Evolutionary conservation across 2,113 vertebrate species (phyloP).

Genomic region (Sinocyclocheilus anshuiensis): DNA sequence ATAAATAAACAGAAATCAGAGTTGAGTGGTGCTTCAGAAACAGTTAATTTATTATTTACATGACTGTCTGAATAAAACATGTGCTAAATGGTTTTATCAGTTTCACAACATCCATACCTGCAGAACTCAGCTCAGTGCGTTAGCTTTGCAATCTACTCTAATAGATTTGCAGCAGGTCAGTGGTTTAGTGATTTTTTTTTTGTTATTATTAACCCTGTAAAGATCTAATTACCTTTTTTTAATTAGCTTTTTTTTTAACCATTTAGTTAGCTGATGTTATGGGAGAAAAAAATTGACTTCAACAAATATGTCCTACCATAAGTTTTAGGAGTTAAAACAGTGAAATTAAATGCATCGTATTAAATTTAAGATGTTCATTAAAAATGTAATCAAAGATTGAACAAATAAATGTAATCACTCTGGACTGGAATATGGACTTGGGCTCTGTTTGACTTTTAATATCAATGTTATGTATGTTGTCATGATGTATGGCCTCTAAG

Average conservation of each 20-base stretch:
- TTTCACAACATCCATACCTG: not conserved
- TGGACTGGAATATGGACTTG: not conserved
- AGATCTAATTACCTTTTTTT: not conserved
- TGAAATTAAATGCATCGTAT: not conserved
- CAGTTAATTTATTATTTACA: slow-evolving; percentile 48
- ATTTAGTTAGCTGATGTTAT: not conserved
- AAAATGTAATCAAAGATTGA: not conserved
- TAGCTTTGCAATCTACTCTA: not conserved
- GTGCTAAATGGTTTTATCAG: slow-evolving; percentile 31
- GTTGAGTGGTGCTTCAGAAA: slow-evolving; percentile 42
- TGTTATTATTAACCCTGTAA: not conserved
- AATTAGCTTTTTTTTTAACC: not conserved
- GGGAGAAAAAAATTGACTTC: not conserved
- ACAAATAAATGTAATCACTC: not conserved
- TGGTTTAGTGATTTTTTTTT: not conserved
- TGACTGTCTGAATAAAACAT: slow-evolving; percentile 45
- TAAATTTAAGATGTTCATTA: not conserved
- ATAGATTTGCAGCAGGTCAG: not conserved
- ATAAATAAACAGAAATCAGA: slow-evolving; percentile 44
- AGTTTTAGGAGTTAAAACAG: not conserved
- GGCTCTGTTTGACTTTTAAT: not conserved
- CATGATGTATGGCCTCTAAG: not conserved
- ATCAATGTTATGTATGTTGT: not conserved
- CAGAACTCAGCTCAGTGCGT: not conserved
- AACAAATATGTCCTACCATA: not conserved